A percentile compares a stretch with the other conserved stretches of the same genome.
These are phyloP conservation scores for Cassiopea xamachana DNA, from an alignment of 30 jellyfish, hydroid and myxozoan genomes.

Conservation along the genomic window DNA sequence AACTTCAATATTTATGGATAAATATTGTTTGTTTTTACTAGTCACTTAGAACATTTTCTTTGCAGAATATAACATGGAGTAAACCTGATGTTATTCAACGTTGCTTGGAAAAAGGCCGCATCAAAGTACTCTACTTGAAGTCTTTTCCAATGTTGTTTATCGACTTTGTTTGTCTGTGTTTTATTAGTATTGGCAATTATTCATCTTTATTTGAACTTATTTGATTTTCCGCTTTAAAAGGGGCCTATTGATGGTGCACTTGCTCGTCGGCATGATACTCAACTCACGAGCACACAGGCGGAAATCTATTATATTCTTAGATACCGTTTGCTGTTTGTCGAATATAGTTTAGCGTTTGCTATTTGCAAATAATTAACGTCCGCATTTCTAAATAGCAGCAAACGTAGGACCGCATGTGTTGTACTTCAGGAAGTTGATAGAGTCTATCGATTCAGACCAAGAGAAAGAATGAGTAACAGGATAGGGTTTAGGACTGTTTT, in stretches of 20 bases:
- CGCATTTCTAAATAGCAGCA: no score
- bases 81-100: conserved; percentile 14
- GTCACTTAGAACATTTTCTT: background rate
- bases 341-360: background rate
- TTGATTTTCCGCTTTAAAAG: conserved; percentile 12
- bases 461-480: no score
- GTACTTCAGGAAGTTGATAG: no score
- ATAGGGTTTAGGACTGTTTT: no score
- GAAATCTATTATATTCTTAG: background rate
- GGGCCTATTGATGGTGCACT: background rate
- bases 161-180: background rate
- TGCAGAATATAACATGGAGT: conserved; percentile 46
- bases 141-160: background rate
- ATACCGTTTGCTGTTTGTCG: conserved; percentile 5
- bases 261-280: background rate
- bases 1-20: background rate
- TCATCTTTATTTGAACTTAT: background rate
- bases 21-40: background rate
- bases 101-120: conserved; percentile 60
- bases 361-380: background rate
- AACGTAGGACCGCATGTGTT: no score
- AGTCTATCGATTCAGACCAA: no score
- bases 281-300: background rate
- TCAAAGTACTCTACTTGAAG: conserved; percentile 7
- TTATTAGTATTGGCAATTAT: background rate